Percentiles rank a stretch among this genome's conserved stretches.
phyloP scores from a whole-genome alignment of 2,888 invertebrate genomes.

The Atethmia centrago region DNA sequence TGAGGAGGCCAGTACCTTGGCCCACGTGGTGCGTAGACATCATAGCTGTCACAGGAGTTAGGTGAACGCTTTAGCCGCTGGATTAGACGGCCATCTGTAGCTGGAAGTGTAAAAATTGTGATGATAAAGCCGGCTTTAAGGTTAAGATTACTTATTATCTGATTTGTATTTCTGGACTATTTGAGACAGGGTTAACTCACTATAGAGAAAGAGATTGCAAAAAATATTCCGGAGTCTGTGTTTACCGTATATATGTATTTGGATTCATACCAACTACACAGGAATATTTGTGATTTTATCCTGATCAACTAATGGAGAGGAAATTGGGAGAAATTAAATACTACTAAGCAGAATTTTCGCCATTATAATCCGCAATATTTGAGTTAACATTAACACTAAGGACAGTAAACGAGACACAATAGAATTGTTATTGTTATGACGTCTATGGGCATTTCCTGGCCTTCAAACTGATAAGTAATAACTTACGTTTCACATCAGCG shows the following conservation, averaged over 20 bases:
- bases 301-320: neutral
- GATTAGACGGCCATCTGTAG: constrained; percentile 55
- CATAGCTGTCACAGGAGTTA: constrained; percentile 69
- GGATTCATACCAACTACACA: neutral
- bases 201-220: neutral
- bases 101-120: constrained; percentile 67
- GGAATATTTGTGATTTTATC: neutral
- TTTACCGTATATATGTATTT: neutral
- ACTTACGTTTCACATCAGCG: constrained; percentile 76
- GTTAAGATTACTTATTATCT: neutral
- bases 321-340: neutral
- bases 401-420: too few relatives aligned
- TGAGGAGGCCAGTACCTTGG: constrained; percentile 60
- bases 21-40: constrained; percentile 55
- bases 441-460: too few relatives aligned
- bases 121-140: neutral
- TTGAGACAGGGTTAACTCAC: neutral
- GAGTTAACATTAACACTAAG: too few relatives aligned
- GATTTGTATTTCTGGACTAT: neutral
- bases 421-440: too few relatives aligned
- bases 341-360: neutral
- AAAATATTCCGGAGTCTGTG: neutral
- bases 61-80: constrained; percentile 79
- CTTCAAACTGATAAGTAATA: neutral
- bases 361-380: neutral